Percentiles rank a stretch among this genome's conserved stretches.
Conservation (phyloP, 2,113 vertebrate genomes). For the Grammomys surdaster region DNA sequence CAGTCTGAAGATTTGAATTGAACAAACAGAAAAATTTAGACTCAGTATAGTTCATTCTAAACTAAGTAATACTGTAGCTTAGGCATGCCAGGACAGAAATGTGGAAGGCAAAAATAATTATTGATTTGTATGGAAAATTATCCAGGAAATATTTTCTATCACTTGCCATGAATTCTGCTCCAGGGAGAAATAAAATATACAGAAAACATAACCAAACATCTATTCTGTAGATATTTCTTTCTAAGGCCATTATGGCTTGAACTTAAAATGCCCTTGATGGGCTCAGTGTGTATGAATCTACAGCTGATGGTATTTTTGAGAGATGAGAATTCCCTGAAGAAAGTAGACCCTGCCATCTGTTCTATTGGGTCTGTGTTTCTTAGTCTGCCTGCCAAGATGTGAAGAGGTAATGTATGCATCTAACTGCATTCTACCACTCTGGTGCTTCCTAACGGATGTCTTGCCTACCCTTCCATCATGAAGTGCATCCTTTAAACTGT, state of each 20-base stretch:
- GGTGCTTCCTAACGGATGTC: too few relatives aligned
- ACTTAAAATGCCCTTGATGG: background rate
- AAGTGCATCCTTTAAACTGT: background rate
- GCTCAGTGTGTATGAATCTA: background rate
- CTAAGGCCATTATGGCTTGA: background rate
- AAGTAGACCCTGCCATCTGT: background rate
- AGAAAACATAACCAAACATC: background rate
- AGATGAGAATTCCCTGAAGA: too few relatives aligned
- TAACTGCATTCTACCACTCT: too few relatives aligned
- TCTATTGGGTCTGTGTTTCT: background rate
- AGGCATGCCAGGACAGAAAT: background rate
- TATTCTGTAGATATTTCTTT: background rate
- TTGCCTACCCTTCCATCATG: too few relatives aligned
- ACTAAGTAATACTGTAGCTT: conserved; percentile 5
- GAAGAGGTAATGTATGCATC: background rate
- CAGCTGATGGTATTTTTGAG: background rate
- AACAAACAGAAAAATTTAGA: background rate
- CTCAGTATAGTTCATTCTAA: conserved; percentile 22
- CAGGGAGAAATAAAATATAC: conserved; percentile 33
- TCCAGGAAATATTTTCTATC: background rate
- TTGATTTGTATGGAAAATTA: background rate
- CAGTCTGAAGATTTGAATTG: background rate
- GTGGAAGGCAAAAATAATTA: background rate
- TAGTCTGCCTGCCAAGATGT: background rate
- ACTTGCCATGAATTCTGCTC: background rate